phyloP scores from a whole-genome alignment of 2,888 invertebrate genomes.

The Cryptocheilus praepositus region DNA sequence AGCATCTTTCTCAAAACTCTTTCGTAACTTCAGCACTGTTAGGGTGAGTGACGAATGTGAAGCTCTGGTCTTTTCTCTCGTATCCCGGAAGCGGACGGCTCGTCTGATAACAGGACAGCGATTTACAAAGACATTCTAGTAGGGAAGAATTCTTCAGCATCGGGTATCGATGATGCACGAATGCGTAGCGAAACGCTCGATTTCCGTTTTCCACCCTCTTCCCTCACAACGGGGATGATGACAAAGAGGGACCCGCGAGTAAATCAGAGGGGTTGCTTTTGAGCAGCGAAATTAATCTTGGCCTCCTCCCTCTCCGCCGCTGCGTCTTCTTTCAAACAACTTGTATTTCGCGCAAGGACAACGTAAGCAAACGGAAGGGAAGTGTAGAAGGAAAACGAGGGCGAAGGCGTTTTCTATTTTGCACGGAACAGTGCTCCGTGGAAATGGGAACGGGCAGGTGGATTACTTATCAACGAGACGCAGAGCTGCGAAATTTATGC shows the following conservation, averaged over 20 bases:
- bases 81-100: too few species aligned
- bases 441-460: neutral
- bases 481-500: neutral
- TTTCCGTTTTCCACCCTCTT: neutral
- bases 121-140: too few species aligned
- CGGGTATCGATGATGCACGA: too few species aligned
- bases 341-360: slow-evolving; percentile 1
- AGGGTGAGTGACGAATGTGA: too few species aligned
- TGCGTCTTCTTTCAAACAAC: slow-evolving; percentile 3
- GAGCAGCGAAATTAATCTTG: slow-evolving; percentile 30
- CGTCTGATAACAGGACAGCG: too few species aligned
- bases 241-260: slow-evolving; percentile 11
- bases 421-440: neutral
- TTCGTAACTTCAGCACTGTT: too few species aligned
- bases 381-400: neutral
- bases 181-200: too few species aligned
- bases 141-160: too few species aligned
- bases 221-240: slow-evolving; percentile 11
- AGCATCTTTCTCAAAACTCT: too few species aligned
- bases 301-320: neutral
- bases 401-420: neutral
- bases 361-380: neutral
- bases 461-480: neutral
- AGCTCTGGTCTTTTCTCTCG: too few species aligned
- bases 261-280: slow-evolving; percentile 24